Conservation (phyloP, 2,888 invertebrate genomes). For the Xestia sexstrigata region DNA sequence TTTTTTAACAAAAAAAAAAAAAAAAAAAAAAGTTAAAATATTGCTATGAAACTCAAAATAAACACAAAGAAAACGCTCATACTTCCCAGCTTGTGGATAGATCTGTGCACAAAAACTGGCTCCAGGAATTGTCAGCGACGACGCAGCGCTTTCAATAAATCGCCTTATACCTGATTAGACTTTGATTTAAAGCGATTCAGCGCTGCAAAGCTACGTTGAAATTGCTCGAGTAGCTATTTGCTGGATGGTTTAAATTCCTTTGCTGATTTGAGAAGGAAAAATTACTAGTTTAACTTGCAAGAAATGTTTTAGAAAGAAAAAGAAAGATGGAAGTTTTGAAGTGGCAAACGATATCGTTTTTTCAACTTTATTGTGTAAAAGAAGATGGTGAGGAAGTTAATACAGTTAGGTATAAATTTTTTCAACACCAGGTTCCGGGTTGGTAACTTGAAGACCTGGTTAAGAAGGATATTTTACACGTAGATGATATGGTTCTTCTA, state of each 20-base stretch:
- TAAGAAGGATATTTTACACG: too few species aligned
- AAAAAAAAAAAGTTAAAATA: too few species aligned
- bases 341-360: not conserved
- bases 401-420: not conserved
- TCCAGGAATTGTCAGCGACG: conserved; percentile 42
- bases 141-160: conserved; percentile 60
- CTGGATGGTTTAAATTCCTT: conserved; percentile 40
- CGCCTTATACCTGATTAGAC: conserved; percentile 61
- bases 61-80: not conserved
- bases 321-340: not conserved
- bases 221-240: conserved; percentile 54
- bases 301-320: conserved; percentile 14
- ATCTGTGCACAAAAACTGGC: conserved; percentile 36
- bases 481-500: too few species aligned
- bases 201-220: conserved; percentile 42
- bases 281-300: conserved; percentile 22
- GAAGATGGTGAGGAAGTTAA: not conserved
- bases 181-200: conserved; percentile 64
- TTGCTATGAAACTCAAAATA: not conserved
- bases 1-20: too few species aligned
- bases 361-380: not conserved
- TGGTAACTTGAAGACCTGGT: too few species aligned
- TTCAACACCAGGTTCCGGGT: not conserved
- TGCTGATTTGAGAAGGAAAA: conserved; percentile 31
- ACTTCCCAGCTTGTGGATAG: conserved; percentile 2